phyloP scores from a whole-genome alignment of 1,140 invertebrate genomes.

The Drosophila seguyi region DNA sequence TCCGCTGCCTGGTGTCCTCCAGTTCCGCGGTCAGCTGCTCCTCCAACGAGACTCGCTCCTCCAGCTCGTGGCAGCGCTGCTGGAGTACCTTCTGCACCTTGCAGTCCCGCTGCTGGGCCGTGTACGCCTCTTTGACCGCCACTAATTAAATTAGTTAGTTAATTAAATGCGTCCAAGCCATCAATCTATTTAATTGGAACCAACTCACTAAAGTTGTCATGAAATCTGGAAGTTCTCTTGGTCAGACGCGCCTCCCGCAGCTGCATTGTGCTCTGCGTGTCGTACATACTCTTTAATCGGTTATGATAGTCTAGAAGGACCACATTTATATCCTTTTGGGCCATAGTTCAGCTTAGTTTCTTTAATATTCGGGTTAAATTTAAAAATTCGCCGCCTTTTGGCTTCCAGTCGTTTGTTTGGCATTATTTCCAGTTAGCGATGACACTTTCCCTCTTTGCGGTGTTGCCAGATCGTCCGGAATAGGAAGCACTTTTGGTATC shows the following conservation, averaged over 20 bases:
- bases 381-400: slow-evolving; percentile 46
- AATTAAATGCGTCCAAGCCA: background rate
- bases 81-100: background rate
- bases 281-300: slow-evolving; percentile 37
- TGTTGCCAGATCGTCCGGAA: slow-evolving; percentile 21
- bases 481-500: too few relatives aligned
- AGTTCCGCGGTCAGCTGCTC: slow-evolving; percentile 21
- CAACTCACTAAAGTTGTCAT: slow-evolving; percentile 33
- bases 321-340: background rate
- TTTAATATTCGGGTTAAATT: background rate
- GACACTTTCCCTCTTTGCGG: background rate
- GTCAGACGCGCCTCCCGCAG: slow-evolving; percentile 14
- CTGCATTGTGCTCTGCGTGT: slow-evolving; percentile 29
- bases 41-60: slow-evolving; percentile 16
- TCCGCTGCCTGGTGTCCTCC: slow-evolving; percentile 13
- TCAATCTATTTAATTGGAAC: too few relatives aligned
- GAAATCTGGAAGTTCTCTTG: slow-evolving; percentile 40
- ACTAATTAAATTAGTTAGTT: slow-evolving; percentile 16
- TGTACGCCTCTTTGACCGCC: background rate
- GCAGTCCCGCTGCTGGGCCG: slow-evolving; percentile 23
- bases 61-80: slow-evolving; percentile 16
- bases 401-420: slow-evolving; percentile 35
- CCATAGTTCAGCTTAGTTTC: slow-evolving; percentile 13
- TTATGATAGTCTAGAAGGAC: slow-evolving; percentile 16
- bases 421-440: slow-evolving; percentile 32